Evolutionary conservation across 2,113 vertebrate genomes (phyloP), one percentile per base, ranked within the genome.

Genomic region (Micromys minutus): DNA sequence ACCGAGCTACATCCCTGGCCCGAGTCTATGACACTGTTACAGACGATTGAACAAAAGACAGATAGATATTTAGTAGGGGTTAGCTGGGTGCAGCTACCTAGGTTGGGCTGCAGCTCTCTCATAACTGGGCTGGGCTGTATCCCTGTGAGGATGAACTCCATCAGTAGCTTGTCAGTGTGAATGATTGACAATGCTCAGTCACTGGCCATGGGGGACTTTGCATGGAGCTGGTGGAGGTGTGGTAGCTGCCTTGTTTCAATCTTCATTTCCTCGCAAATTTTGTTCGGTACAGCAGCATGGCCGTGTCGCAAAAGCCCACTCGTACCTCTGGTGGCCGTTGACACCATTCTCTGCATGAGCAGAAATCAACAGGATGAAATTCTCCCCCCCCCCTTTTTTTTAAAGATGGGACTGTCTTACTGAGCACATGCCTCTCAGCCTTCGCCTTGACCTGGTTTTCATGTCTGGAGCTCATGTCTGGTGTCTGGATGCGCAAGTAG

Each of bases 281-380:
- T 80, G 59, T n/a, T 81, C 45, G 59, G 13, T 3, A 19, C 21
- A 65, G 57, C 65, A 47, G 11, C 36, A 29, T 7, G 9, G 21
- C 26, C 39, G 45, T 8, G 17, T 95, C 11, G 50, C 24, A 74
- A 9, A 87, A 55, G 24, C 72, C 94, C 21, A 16, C 36, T 50
- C 26, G 12, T 15, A 3, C 31, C 19, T 31, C 7, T 3, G 31
- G 8, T 1, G 3, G 34, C 65, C 12, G 21, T 9, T 8, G 42
- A 75, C 22, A 69, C 65, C 11, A 2, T 85, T 81, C 77, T 72
- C 19, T 31, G 7, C 57, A 0, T 13, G 10, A 71, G 26, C 17
- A 22, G 7, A 55, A 24, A 22, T 57, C 77, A 36, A 0, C 5
- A 5, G 10, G 21, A 31, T n/a, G 19, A 5, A 26, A 1, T 65